Conservation (phyloP, 2,113 vertebrate genomes). For the Oryzias melastigma region DNA sequence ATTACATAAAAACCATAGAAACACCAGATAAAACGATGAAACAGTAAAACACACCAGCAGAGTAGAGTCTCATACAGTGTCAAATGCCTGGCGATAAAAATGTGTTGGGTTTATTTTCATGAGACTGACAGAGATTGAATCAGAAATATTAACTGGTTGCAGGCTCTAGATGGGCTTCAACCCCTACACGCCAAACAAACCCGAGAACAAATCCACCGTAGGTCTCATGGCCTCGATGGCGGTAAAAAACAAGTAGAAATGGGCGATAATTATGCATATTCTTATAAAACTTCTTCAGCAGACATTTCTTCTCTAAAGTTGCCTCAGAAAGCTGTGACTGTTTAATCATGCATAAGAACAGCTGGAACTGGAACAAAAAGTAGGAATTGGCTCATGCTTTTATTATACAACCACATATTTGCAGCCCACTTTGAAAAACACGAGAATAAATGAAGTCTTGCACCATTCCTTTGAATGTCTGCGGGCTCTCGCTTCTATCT, state of each 20-base stretch:
- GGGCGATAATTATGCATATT: slow-evolving; percentile 36
- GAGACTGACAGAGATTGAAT: slow-evolving; percentile 53
- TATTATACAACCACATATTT: slow-evolving; percentile 9
- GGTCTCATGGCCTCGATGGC: slow-evolving; percentile 22
- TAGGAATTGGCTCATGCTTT: slow-evolving; percentile 2
- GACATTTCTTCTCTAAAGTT: slow-evolving; percentile 6
- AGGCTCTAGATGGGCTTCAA: slow-evolving; percentile 10
- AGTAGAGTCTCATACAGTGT: too few relatives aligned
- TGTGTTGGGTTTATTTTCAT: too few relatives aligned
- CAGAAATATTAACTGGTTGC: slow-evolving; percentile 28
- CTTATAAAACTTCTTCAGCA: slow-evolving; percentile 7
- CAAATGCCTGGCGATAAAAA: too few relatives aligned
- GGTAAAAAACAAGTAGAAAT: slow-evolving; percentile 28
- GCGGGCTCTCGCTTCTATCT: slow-evolving; percentile 2
- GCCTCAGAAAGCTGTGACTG: slow-evolving; percentile 2
- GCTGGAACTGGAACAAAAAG: slow-evolving; percentile 22
- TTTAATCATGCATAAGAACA: slow-evolving; percentile 27
- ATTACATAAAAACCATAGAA: too few relatives aligned
- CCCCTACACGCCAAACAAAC: slow-evolving; percentile 38
- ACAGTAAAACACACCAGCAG: too few relatives aligned
- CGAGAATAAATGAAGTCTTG: slow-evolving; percentile 2
- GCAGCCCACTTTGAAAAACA: slow-evolving; percentile 6
- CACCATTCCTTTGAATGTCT: slow-evolving; percentile 5
- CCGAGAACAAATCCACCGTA: slow-evolving; percentile 3
- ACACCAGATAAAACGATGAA: too few relatives aligned